Base-by-base conservation (phyloP, 2,888 invertebrate genomes). In the Doris montereyensis region DNA sequence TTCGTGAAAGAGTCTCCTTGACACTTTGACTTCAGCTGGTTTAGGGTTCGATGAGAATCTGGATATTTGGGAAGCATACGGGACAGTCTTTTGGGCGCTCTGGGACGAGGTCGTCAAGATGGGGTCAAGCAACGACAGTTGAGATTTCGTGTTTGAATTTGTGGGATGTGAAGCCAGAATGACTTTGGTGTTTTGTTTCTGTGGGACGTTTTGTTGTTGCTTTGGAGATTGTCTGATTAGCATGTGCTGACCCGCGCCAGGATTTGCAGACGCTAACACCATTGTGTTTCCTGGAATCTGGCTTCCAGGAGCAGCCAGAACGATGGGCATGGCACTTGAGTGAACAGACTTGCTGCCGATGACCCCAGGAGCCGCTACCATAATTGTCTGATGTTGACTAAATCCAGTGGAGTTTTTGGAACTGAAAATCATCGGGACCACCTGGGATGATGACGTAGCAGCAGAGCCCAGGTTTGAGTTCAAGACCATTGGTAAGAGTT, bases 1-100 rank as follows among this genome's bases (percentile, higher is more conserved):
- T n/a, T 79, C 79, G 71, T 79, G 75, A 28, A 79, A 79, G 21
- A 79, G 71, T 70, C 76, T 74, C 71, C 79, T 68, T 32, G 79
- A 79, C 3, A 79, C 79, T 75, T 68, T 35, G 32, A 79, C 79
- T 41, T 79, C 76, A 17, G 79, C 72, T 10, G 79, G 79, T 57
- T 79, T 79, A 0, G 70, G 58, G 2, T 65, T 3, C 17, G 17
- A 10, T 10, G 5, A 5, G 17, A 41, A 41, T n/a, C n/a, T n/a
- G n/a, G n/a, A n/a, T n/a, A n/a, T n/a, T n/a, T n/a, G n/a, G n/a
- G n/a, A n/a, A n/a, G n/a, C n/a, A n/a, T n/a, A n/a, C n/a, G n/a
- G n/a, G 52, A 5, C 52, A 10, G 5, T 5, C 17, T 41, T 41
- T 17, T 10, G 17, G 17, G 52, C 5, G 5, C 8, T 10, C 17